Percentiles rank a stretch among this genome's conserved stretches.
phyloP scores from a whole-genome alignment of 2,113 vertebrate genomes.

The Murina feae region DNA sequence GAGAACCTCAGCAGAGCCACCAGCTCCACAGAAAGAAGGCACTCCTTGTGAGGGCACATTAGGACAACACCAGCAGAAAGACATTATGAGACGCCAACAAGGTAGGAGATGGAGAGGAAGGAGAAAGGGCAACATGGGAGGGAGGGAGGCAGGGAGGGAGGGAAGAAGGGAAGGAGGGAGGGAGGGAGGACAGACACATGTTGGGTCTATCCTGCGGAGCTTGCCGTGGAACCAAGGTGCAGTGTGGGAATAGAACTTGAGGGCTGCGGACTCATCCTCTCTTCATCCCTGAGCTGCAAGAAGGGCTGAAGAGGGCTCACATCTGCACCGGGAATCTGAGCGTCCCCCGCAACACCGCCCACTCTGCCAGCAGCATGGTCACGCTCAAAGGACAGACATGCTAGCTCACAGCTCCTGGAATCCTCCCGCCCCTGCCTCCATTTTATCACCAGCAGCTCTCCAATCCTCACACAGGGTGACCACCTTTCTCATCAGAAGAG shows the following conservation, averaged over 20 bases:
- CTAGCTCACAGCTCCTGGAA: too few species aligned
- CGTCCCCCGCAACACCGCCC: not conserved
- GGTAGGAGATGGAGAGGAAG: not conserved
- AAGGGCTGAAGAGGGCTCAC: not conserved
- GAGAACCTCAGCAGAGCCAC: not conserved
- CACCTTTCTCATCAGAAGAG: not conserved
- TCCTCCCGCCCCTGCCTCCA: too few species aligned
- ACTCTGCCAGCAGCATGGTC: too few species aligned
- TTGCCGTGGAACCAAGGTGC: not conserved
- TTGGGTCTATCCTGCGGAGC: not conserved
- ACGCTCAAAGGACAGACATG: not conserved
- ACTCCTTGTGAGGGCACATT: accelerated
- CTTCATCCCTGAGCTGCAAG: not conserved
- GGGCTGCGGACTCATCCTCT: accelerated
- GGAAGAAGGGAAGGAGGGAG: too few species aligned
- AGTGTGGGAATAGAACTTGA: not conserved
- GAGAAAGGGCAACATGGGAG: not conserved
- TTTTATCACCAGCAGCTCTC: not conserved
- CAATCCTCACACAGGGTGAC: not conserved
- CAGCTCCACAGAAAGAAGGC: not conserved
- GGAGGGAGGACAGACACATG: not conserved
- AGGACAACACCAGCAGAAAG: not conserved
- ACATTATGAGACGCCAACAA: not conserved
- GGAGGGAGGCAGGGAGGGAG: too few species aligned
- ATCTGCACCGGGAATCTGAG: not conserved